Percentiles rank a stretch among this genome's conserved stretches.
Evolutionary conservation across 2,797 vertebrate species (phyloP).

Genomic region (Rhinichthys osculus): DNA sequence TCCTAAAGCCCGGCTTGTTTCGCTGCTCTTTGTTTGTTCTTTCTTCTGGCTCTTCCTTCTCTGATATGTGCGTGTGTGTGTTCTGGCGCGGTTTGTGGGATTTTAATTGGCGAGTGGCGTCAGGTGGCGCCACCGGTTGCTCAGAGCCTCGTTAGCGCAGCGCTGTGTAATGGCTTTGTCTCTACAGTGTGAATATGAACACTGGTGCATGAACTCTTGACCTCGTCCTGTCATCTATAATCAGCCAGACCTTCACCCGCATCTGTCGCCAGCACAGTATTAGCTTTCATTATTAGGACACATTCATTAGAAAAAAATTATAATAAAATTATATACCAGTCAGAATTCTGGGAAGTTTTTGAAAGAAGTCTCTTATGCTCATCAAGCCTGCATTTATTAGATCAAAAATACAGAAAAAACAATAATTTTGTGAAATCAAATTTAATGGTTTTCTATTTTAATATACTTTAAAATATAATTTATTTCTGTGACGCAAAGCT

Average conservation of each 20-base stretch:
- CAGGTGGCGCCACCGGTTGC: conserved; percentile 85
- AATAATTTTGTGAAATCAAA: too few relatives aligned
- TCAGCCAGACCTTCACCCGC: conserved; percentile 44
- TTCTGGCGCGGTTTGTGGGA: conserved; percentile 67
- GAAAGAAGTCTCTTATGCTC: too few relatives aligned
- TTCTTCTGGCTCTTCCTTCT: conserved; percentile 69
- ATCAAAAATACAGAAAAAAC: too few relatives aligned
- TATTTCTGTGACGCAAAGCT: too few relatives aligned
- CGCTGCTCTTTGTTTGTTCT: background rate
- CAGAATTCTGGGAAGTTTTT: too few relatives aligned
- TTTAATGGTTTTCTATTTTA: too few relatives aligned
- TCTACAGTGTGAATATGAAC: conserved; percentile 84
- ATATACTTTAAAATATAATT: too few relatives aligned
- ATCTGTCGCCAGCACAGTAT: background rate
- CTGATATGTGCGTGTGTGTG: conserved; percentile 75
- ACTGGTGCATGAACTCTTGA: conserved; percentile 84
- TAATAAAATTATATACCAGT: too few relatives aligned
- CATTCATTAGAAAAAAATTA: too few relatives aligned
- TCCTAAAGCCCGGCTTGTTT: background rate
- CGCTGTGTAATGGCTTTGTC: conserved; percentile 84
- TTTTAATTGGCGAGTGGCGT: conserved; percentile 83
- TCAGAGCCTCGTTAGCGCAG: conserved; percentile 85
- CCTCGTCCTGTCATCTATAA: conserved; percentile 72
- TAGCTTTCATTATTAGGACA: background rate
- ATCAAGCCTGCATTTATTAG: too few relatives aligned